phyloP scores from a whole-genome alignment of 2,888 invertebrate genomes.

The Brachypalpus laphriformis region DNA sequence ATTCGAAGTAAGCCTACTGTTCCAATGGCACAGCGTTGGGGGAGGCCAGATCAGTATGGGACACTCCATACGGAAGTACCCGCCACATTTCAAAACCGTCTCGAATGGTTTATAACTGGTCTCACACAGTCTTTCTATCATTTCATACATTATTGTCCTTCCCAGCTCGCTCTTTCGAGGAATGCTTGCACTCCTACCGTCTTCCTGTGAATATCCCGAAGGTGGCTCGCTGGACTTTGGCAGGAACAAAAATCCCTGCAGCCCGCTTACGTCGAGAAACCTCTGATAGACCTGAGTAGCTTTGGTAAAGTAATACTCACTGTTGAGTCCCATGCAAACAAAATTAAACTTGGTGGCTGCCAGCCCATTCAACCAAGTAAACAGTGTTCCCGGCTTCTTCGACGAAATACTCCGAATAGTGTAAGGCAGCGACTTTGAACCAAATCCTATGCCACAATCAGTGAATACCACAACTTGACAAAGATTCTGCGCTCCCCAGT shows the following conservation, averaged over 20 bases:
- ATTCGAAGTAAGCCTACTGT: slow-evolving; percentile 79
- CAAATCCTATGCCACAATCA: slow-evolving; percentile 89
- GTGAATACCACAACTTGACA: slow-evolving; percentile 92
- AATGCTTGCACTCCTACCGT: slow-evolving; percentile 8
- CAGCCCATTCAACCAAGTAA: slow-evolving; percentile 89
- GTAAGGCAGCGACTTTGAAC: slow-evolving; percentile 84
- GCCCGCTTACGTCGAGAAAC: slow-evolving; percentile 89
- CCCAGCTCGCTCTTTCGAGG: slow-evolving; percentile 80
- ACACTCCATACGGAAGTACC: slow-evolving; percentile 86
- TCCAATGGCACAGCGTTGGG: slow-evolving; percentile 83
- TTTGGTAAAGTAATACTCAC: slow-evolving; percentile 85
- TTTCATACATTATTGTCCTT: slow-evolving; percentile 80
- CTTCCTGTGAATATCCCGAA: slow-evolving; percentile 23
- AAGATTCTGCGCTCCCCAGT: slow-evolving; percentile 95
- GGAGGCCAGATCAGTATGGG: slow-evolving; percentile 89
- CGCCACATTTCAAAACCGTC: slow-evolving; percentile 89
- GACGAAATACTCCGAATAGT: slow-evolving; percentile 83
- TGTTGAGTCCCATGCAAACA: slow-evolving; percentile 87
- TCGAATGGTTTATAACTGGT: slow-evolving; percentile 89
- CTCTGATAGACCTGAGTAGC: slow-evolving; percentile 86
- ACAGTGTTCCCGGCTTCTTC: slow-evolving; percentile 77
- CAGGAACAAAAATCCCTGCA: slow-evolving; percentile 85
- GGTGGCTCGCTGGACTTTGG: slow-evolving; percentile 83
- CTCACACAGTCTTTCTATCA: slow-evolving; percentile 88
- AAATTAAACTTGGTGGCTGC: slow-evolving; percentile 92